phyloP scores from a whole-genome alignment of 2,113 vertebrate species.

The Daboia siamensis region DNA sequence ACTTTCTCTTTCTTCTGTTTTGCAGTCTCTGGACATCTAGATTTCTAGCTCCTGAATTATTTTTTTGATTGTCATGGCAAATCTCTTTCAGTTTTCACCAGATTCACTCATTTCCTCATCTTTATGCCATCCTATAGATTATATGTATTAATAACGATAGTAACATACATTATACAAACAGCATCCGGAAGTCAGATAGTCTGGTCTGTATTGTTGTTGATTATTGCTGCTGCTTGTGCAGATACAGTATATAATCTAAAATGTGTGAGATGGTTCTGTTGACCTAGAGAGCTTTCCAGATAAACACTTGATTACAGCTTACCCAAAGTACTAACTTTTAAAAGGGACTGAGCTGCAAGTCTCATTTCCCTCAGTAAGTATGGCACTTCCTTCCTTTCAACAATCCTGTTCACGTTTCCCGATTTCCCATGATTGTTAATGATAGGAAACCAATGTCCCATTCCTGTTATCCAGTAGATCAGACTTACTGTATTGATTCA shows the following conservation, averaged over 20 bases:
- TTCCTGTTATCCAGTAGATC: neutral
- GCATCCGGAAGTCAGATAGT: neutral
- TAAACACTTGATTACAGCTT: neutral
- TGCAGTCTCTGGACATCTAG: neutral
- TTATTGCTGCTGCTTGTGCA: neutral
- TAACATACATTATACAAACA: neutral
- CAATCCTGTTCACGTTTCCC: neutral
- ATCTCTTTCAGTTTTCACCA: neutral
- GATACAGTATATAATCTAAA: neutral
- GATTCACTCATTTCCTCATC: neutral
- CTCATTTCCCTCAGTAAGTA: neutral
- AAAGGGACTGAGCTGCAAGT: neutral
- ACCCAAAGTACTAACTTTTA: neutral
- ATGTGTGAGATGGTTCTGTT: neutral
- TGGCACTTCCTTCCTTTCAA: neutral
- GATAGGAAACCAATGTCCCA: neutral
- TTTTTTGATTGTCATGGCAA: neutral
- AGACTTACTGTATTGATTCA: neutral
- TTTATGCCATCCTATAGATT: neutral
- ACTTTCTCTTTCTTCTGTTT: neutral
- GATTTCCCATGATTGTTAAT: neutral
- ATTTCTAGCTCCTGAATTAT: neutral
- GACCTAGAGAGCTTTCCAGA: neutral
- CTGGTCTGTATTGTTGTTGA: too few relatives aligned
- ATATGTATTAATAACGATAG: neutral